A percentile compares a stretch with the other conserved stretches of the same genome.
Evolutionary conservation across 1,140 invertebrate genomes (phyloP).

Genomic region (Pantala flavescens): DNA sequence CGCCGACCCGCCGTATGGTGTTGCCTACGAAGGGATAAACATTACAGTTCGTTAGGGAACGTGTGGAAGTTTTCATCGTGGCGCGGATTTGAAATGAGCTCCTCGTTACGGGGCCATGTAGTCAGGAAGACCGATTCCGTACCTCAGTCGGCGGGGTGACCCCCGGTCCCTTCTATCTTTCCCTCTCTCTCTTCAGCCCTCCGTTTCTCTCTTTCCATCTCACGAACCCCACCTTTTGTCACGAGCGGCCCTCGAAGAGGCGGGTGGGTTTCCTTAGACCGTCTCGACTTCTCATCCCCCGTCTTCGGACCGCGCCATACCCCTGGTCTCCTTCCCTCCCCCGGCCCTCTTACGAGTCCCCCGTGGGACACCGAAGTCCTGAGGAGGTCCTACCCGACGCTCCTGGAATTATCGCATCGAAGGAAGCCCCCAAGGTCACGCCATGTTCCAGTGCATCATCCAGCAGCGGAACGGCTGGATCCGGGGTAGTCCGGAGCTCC

Average conservation of each 20-base stretch:
- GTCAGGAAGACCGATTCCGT: not conserved
- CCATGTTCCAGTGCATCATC: constrained; percentile 72
- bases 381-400: no score
- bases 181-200: not conserved
- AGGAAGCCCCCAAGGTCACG: constrained; percentile 6
- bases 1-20: no score
- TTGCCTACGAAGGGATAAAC: no score
- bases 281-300: not conserved
- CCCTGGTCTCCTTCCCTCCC: not conserved
- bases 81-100: not conserved
- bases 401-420: not conserved
- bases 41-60: no score
- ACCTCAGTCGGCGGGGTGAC: not conserved
- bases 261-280: no score
- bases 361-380: not conserved
- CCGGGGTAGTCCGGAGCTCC: constrained; percentile 56
- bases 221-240: no score
- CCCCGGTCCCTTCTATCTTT: not conserved
- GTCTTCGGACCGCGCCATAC: not conserved
- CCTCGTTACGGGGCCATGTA: not conserved
- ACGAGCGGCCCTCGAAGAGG: no score
- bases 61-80: no score
- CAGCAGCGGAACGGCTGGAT: constrained; percentile 69
- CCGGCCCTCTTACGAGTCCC: not conserved
- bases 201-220: not conserved